Conservation (phyloP, 2,888 invertebrate species). For the Melieria crassipennis region DNA sequence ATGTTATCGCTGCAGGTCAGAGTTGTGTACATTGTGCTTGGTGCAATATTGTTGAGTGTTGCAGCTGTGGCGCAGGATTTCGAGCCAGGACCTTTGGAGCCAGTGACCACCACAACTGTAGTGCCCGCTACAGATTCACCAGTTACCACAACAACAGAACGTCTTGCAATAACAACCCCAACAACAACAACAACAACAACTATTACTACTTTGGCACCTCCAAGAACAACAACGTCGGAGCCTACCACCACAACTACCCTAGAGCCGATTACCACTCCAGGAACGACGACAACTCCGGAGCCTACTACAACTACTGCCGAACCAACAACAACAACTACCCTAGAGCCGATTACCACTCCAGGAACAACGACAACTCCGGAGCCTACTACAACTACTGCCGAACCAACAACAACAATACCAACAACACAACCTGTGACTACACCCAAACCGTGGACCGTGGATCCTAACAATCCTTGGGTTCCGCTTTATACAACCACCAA, state of each 20-base stretch:
- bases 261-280: not conserved
- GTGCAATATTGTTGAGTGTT: slow-evolving; percentile 26
- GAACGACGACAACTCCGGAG: slow-evolving; percentile 17
- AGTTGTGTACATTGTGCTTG: slow-evolving; percentile 1
- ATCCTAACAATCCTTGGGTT: slow-evolving; percentile 1
- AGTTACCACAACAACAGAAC: slow-evolving; percentile 13
- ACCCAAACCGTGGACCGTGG: not conserved
- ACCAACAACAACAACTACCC: slow-evolving; percentile 2
- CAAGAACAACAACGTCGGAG: slow-evolving; percentile 11
- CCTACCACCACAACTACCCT: slow-evolving; percentile 9
- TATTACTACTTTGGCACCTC: slow-evolving; percentile 17
- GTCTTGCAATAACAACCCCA: slow-evolving; percentile 16
- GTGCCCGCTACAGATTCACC: not conserved
- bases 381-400: not conserved
- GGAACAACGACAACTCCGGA: too few relatives aligned
- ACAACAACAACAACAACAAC: slow-evolving; percentile 11
- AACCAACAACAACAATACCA: slow-evolving; percentile 2
- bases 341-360: not conserved
- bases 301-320: not conserved
- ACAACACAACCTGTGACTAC: not conserved
- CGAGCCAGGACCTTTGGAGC: slow-evolving; percentile 47
- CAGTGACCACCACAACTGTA: slow-evolving; percentile 28
- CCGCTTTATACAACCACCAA: not conserved
- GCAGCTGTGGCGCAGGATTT: slow-evolving; percentile 48
- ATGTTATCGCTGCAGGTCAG: slow-evolving; percentile 1